These are phyloP conservation scores for Tichodroma muraria DNA, from an alignment of 2,113 vertebrate species.

Conservation along the genomic window DNA sequence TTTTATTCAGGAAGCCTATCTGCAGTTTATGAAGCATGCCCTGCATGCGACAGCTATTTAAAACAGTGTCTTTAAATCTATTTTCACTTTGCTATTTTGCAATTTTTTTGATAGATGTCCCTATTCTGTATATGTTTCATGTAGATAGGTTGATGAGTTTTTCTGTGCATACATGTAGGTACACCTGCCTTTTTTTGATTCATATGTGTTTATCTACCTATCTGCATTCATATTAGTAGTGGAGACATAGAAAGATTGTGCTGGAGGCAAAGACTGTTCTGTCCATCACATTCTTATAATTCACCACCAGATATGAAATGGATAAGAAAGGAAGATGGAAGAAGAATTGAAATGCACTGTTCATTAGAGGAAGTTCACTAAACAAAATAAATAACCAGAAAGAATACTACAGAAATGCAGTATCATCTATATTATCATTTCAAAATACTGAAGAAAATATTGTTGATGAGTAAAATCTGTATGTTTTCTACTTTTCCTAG, in stretches of 20 bases:
- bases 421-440: neutral
- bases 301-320: neutral
- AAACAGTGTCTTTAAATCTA: conserved; percentile 55
- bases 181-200: neutral
- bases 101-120: conserved; percentile 16
- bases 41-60: conserved; percentile 64
- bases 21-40: conserved; percentile 67
- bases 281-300: neutral
- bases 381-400: neutral
- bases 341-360: neutral
- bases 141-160: neutral
- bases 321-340: neutral
- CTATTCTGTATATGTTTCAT: neutral
- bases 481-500: neutral
- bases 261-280: neutral
- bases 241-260: neutral
- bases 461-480: neutral
- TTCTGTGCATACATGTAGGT: neutral
- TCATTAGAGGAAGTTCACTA: neutral
- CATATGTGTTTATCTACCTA: neutral
- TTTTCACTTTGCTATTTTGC: conserved; percentile 40
- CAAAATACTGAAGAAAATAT: neutral
- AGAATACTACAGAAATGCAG: neutral
- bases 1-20: conserved; percentile 75
- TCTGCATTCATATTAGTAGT: neutral